Conservation (phyloP, 2,113 vertebrate species). For the Cinclus cinclus region DNA sequence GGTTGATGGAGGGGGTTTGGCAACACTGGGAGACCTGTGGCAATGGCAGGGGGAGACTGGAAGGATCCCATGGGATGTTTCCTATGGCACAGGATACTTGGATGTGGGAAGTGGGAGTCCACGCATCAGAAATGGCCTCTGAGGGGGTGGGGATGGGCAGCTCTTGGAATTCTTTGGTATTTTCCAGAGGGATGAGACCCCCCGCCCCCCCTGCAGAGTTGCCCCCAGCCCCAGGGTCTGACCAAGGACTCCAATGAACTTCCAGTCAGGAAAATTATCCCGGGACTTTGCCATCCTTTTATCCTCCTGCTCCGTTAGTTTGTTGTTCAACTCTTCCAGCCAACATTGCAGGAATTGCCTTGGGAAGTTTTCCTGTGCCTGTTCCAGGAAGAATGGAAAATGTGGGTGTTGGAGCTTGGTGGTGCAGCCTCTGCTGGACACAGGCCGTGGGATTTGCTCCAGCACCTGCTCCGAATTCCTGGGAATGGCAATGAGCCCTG, state of each 20-base stretch:
- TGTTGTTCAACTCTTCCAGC: neutral
- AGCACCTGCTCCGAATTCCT: neutral
- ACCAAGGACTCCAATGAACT: neutral
- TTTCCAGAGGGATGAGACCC: neutral
- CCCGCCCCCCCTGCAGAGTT: neutral
- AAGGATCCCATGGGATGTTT: neutral
- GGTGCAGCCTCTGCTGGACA: neutral
- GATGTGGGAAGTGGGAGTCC: neutral
- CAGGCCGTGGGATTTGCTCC: neutral
- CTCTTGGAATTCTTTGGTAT: neutral
- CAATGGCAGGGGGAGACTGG: neutral
- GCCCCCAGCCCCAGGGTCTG: neutral
- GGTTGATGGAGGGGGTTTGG: neutral
- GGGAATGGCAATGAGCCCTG: rapidly evolving
- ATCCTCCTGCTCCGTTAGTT: rapidly evolving
- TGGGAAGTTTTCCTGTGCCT: neutral
- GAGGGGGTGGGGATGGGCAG: no score
- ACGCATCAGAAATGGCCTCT: neutral
- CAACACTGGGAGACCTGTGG: neutral
- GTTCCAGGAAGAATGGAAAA: neutral
- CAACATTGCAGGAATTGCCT: neutral
- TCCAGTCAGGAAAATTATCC: neutral
- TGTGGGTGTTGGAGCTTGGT: neutral
- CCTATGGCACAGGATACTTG: rapidly evolving
- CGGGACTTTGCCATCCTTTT: neutral